A percentile compares a stretch with the other conserved stretches of the same genome.
These are phyloP conservation scores for Aphodius granarius DNA, from an alignment of 2,888 invertebrate species.

Conservation along the genomic window DNA sequence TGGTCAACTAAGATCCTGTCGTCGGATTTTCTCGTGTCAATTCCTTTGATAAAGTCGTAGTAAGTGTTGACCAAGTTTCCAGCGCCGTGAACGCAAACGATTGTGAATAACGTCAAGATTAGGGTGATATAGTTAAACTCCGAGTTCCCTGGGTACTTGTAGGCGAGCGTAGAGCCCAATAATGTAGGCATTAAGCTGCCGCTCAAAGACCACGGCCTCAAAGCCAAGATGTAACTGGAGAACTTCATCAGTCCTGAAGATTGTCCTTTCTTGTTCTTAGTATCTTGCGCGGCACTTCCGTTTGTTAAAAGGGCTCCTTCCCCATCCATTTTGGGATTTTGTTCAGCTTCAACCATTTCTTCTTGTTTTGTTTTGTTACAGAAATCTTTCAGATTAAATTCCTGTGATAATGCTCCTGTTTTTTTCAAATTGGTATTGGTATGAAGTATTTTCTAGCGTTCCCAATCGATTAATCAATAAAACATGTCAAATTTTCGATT, in stretches of 20 bases:
- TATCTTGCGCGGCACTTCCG: not conserved
- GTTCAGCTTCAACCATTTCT: not conserved
- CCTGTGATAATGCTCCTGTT: no score
- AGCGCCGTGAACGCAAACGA: constrained; percentile 91
- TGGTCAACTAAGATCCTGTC: constrained; percentile 95
- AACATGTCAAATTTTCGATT: not conserved
- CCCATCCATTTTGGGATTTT: not conserved
- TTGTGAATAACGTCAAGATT: constrained; percentile 80
- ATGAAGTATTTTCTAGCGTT: no score
- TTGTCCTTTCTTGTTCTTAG: not conserved
- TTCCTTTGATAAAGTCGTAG: constrained; percentile 94
- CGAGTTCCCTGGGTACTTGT: constrained; percentile 71
- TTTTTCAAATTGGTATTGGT: no score
- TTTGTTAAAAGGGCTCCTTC: not conserved
- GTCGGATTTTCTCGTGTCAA: constrained; percentile 91
- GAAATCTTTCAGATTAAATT: no score
- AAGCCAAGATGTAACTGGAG: constrained; percentile 83
- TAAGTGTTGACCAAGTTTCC: constrained; percentile 97
- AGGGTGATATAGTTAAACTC: constrained; percentile 81
- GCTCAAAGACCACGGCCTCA: constrained; percentile 93
- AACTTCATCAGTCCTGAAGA: constrained; percentile 75
- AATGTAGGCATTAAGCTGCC: constrained; percentile 90
- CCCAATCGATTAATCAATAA: not conserved
- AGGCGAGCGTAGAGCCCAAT: constrained; percentile 86
- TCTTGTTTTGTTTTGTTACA: no score